Evolutionary conservation across 2,113 vertebrate genomes (phyloP).

Genomic region (Vimba vimba): DNA sequence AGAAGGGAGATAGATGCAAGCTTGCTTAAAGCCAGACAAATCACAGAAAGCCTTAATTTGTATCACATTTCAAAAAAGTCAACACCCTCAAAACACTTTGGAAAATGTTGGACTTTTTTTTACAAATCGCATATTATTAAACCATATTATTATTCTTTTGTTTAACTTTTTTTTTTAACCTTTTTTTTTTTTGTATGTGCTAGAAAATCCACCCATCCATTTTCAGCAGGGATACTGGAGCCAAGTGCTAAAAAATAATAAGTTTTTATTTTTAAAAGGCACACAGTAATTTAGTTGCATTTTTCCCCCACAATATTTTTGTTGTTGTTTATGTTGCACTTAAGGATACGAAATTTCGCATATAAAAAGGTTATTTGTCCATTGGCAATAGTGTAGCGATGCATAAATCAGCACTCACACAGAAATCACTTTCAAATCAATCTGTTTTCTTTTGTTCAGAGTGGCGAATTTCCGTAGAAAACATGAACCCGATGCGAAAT

Average conservation of each 20-base stretch:
- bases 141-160: neutral
- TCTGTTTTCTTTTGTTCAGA: neutral
- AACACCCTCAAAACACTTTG: neutral
- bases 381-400: too few species aligned
- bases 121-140: too few species aligned
- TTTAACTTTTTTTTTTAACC: too few species aligned
- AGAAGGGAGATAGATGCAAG: neutral
- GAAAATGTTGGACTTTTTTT: neutral
- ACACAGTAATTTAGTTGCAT: neutral
- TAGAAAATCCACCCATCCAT: too few species aligned
- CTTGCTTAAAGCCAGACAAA: neutral
- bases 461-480: neutral
- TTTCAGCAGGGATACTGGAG: too few species aligned
- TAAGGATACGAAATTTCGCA: too few species aligned
- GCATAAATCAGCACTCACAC: too few species aligned
- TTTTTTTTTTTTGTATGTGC: neutral
- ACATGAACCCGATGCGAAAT: neutral
- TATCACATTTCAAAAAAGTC: neutral
- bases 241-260: neutral
- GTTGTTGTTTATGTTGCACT: neutral
- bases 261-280: neutral
- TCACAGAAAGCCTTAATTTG: neutral
- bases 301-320: neutral
- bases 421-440: too few species aligned
- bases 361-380: too few species aligned